Evolutionary conservation across 2,888 invertebrate species (phyloP).

Genomic region (Lysandra coridon): DNA sequence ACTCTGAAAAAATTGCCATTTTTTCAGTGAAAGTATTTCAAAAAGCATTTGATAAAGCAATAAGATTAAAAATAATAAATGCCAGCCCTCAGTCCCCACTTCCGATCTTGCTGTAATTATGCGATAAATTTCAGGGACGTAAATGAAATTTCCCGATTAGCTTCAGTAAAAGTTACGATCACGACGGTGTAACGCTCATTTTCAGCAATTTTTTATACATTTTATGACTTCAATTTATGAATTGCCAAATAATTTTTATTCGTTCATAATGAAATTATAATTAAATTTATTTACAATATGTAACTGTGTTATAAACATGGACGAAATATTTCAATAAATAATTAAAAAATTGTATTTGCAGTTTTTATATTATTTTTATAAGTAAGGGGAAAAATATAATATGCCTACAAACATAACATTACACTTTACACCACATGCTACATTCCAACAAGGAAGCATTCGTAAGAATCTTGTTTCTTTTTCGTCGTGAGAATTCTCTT

Average conservation of each 20-base stretch:
- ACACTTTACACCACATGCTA: not conserved
- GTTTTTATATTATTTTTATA: no score
- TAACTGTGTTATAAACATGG: no score
- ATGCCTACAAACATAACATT: not conserved
- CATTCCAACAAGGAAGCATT: not conserved
- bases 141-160: constrained; percentile 24
- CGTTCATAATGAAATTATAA: not conserved
- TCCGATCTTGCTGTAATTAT: constrained; percentile 19
- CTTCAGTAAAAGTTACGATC: constrained; percentile 20
- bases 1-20: not conserved
- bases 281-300: no score
- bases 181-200: not conserved
- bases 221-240: not conserved
- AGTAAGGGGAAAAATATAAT: no score
- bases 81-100: not conserved
- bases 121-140: constrained; percentile 16
- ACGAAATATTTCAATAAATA: no score
- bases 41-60: not conserved
- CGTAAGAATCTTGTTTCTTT: not conserved
- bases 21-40: not conserved
- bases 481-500: not conserved
- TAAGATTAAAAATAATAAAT: constrained; percentile 20
- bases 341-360: no score
- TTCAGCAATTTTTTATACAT: not conserved
- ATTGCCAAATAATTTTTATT: not conserved